Conservation (phyloP, 2,888 invertebrate genomes). For the Pachydiplax longipennis region DNA sequence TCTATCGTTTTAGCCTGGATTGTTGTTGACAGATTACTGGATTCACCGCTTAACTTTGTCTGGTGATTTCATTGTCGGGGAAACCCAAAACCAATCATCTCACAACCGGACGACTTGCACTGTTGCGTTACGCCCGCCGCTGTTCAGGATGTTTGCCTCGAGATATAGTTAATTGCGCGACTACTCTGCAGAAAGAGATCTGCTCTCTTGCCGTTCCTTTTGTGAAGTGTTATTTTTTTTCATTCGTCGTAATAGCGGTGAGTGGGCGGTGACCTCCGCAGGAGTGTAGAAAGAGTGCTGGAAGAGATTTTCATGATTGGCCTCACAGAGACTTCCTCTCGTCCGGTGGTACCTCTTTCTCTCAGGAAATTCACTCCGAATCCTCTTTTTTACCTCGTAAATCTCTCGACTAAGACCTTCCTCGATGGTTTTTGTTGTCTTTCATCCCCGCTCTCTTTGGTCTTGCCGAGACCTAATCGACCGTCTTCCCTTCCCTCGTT, state of each 20-base stretch:
- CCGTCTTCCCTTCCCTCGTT: not conserved
- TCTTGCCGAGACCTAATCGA: not conserved
- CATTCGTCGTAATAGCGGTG: not conserved
- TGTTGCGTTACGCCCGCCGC: not conserved
- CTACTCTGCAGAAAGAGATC: not conserved
- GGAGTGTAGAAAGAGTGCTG: not conserved
- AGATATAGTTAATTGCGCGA: not conserved
- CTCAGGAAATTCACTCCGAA: not conserved
- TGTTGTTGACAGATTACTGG: not conserved
- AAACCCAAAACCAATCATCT: too few species aligned
- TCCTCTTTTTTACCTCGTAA: not conserved
- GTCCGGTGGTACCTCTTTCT: not conserved
- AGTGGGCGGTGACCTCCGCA: not conserved
- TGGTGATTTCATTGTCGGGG: not conserved
- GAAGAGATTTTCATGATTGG: not conserved
- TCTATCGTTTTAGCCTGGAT: not conserved
- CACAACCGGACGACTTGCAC: too few species aligned
- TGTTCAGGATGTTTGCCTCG: not conserved
- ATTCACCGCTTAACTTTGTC: not conserved
- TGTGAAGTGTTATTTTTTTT: not conserved
- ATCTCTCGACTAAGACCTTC: not conserved
- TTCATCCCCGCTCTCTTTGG: not conserved
- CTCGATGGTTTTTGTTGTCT: not conserved
- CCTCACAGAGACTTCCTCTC: not conserved
- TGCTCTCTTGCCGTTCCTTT: not conserved